A percentile compares a stretch with the other conserved stretches of the same genome.
Evolutionary conservation across 2,797 vertebrate genomes (phyloP).

Genomic region (Microcaecilia unicolor): DNA sequence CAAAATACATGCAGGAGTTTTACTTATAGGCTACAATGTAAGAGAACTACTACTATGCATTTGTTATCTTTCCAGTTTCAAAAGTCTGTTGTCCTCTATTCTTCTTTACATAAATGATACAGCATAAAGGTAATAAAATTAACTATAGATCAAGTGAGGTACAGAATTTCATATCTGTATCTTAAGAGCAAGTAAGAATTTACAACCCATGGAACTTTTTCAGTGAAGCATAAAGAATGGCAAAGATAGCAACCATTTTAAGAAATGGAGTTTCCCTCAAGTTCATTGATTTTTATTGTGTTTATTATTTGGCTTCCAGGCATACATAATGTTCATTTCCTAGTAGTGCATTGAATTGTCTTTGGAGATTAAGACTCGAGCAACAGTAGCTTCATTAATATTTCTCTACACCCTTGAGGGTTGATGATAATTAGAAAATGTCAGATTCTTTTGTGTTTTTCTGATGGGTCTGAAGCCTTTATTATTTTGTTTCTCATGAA

Average conservation of each 20-base stretch:
- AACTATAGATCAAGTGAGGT: no score
- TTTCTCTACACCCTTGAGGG: neutral
- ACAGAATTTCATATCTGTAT: neutral
- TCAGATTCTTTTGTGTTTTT: slow-evolving; percentile 19
- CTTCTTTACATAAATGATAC: no score
- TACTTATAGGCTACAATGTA: no score
- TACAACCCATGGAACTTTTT: slow-evolving; percentile 1
- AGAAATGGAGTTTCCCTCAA: slow-evolving; percentile 3
- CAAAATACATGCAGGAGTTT: no score
- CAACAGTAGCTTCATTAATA: neutral
- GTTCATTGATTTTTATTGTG: slow-evolving; percentile 9
- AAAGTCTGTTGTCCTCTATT: no score
- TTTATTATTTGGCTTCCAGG: slow-evolving; percentile 2
- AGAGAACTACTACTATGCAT: no score
- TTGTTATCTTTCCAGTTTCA: no score
- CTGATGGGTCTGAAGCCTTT: slow-evolving; percentile 21
- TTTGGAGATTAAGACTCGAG: neutral
- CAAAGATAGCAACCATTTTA: slow-evolving; percentile 4
- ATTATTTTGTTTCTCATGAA: slow-evolving; percentile 40
- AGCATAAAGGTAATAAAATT: no score
- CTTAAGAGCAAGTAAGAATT: slow-evolving; percentile 1
- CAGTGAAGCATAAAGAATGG: slow-evolving; percentile 4
- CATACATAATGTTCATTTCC: slow-evolving; percentile 8
- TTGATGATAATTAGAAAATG: slow-evolving; percentile 10
- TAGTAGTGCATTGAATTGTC: neutral